Conservation (phyloP, 2,797 vertebrate genomes). For the Liparis tanakae region DNA sequence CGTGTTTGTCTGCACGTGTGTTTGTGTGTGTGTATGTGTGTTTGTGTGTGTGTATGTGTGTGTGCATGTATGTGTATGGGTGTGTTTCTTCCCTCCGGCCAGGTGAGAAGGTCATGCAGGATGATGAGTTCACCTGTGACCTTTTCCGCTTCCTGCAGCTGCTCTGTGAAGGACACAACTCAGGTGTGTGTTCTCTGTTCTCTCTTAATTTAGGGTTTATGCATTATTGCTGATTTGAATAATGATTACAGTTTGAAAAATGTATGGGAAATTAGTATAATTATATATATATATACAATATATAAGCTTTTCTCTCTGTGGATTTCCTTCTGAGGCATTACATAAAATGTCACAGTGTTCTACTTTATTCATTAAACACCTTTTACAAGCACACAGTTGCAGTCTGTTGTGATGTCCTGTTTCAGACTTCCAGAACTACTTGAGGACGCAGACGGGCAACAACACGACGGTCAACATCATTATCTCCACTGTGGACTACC, state of each 20-base stretch:
- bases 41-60: constrained; percentile 24
- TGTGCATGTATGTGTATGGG: constrained; percentile 17
- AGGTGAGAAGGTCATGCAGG: constrained; percentile 98
- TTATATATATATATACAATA: no score
- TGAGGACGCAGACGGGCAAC: constrained; percentile 96
- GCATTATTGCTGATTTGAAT: background rate
- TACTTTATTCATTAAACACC: background rate
- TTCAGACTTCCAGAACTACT: constrained; percentile 96
- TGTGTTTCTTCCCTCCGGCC: constrained; percentile 71
- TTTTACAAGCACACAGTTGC: background rate
- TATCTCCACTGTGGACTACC: constrained; percentile 97
- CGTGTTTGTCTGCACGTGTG: background rate
- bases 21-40: constrained; percentile 8
- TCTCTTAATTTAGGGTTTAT: no score
- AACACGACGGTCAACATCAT: constrained; percentile 98
- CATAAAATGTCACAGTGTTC: background rate
- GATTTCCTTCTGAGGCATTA: background rate
- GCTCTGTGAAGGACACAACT: constrained; percentile 96
- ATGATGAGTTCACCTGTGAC: constrained; percentile 97
- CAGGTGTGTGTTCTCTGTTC: constrained; percentile 80
- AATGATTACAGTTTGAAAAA: background rate
- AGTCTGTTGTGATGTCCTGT: constrained; percentile 13
- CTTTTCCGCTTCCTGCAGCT: constrained; percentile 97
- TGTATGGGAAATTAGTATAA: background rate
- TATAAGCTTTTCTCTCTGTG: background rate